Evolutionary conservation across 2,888 invertebrate genomes (phyloP).

Genomic region (Cephus spinipes): DNA sequence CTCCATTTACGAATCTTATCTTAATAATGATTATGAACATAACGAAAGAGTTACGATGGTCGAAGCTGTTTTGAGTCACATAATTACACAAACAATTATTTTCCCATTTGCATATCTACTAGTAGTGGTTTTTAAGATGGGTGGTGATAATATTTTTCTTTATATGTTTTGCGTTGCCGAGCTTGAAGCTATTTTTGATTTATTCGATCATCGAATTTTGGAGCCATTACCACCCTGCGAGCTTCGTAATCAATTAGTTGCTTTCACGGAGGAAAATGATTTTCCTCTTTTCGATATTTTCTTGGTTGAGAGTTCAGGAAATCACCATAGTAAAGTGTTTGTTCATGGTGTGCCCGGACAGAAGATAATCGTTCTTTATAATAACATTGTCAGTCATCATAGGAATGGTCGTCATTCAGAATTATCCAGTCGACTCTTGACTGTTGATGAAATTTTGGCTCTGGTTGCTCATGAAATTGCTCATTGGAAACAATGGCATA

Average conservation of each 20-base stretch:
- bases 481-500: slow-evolving; percentile 11
- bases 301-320: not conserved
- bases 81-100: slow-evolving; percentile 6
- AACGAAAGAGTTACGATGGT: slow-evolving; percentile 1
- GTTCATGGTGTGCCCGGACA: slow-evolving; percentile 3
- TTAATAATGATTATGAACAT: not conserved
- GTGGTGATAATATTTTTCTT: slow-evolving; percentile 7
- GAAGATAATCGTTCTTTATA: slow-evolving; percentile 10
- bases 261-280: slow-evolving; percentile 1
- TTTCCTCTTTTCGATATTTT: slow-evolving; percentile 12
- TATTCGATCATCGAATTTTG: not conserved
- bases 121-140: not conserved
- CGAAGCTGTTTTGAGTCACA: slow-evolving; percentile 2
- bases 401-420: not conserved
- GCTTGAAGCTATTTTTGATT: slow-evolving; percentile 5
- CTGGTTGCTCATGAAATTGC: slow-evolving; percentile 13
- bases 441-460: slow-evolving; percentile 14
- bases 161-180: slow-evolving; percentile 13
- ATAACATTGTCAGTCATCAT: not conserved
- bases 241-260: slow-evolving; percentile 4
- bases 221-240: slow-evolving; percentile 4
- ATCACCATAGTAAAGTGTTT: slow-evolving; percentile 7
- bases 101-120: slow-evolving; percentile 9
- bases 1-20: slow-evolving; percentile 7
- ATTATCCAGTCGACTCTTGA: not conserved